These are phyloP conservation scores for Pristiophorus japonicus DNA, from an alignment of 2,113 vertebrate genomes.

Conservation along the genomic window DNA sequence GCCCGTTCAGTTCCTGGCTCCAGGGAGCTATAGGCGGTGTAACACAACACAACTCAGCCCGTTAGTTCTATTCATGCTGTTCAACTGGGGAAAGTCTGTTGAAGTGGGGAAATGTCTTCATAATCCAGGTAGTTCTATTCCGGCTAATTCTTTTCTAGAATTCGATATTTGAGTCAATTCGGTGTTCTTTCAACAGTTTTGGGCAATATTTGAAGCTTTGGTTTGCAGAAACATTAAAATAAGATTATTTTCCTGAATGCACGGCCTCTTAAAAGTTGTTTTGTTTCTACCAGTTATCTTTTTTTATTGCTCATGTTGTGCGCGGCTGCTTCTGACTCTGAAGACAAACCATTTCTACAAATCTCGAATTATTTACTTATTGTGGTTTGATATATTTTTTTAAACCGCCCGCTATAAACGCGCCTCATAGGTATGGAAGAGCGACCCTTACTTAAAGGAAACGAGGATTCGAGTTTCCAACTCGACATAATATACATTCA, in stretches of 20 bases:
- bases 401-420: background rate
- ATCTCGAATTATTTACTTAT: background rate
- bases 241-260: background rate
- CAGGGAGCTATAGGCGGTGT: background rate
- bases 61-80: background rate
- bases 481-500: constrained; percentile 22
- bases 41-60: background rate
- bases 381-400: background rate
- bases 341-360: background rate
- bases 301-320: background rate
- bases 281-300: background rate
- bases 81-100: background rate
- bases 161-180: background rate
- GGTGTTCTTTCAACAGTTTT: no score
- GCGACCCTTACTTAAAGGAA: background rate
- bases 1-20: background rate
- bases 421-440: background rate
- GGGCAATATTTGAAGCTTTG: background rate
- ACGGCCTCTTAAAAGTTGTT: background rate
- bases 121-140: background rate
- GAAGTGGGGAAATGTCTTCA: no score
- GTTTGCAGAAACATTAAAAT: background rate
- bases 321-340: background rate
- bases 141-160: background rate
- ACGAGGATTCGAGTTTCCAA: background rate